Percentiles rank a stretch among this genome's conserved stretches.
Conservation (phyloP, 1,140 invertebrate species). For the Ceratina australensis region DNA sequence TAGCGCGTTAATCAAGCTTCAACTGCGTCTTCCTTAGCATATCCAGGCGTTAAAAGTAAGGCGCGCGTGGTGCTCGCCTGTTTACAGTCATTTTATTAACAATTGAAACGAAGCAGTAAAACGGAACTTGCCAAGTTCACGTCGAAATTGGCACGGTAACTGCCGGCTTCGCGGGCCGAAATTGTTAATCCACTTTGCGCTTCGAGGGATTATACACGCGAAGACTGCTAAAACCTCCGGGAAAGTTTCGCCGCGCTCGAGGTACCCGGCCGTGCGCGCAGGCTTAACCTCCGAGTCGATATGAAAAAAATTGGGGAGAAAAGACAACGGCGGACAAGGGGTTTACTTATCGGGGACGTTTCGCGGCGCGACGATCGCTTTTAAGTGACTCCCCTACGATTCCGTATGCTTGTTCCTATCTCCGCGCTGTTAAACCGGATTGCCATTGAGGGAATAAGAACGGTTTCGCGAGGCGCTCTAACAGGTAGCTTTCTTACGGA, state of each 20-base stretch:
- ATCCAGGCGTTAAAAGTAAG: neutral
- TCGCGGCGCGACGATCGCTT: neutral
- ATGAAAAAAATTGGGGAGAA: neutral
- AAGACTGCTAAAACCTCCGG: neutral
- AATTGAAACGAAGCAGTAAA: conserved; percentile 5
- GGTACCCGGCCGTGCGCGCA: neutral
- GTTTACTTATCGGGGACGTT: neutral
- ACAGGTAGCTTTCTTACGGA: conserved; percentile 42
- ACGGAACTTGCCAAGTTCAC: neutral
- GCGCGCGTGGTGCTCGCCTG: neutral
- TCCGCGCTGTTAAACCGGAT: conserved; percentile 40
- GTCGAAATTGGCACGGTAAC: conserved; percentile 26
- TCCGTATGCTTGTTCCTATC: conserved; percentile 14
- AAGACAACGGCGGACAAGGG: neutral
- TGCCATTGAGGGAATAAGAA: conserved; percentile 32
- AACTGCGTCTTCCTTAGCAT: too few relatives aligned
- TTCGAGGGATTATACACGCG: conserved; percentile 6
- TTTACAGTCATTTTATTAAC: neutral
- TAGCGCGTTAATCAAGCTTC: too few relatives aligned
- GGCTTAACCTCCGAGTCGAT: neutral
- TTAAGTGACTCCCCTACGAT: neutral
- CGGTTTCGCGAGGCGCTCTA: conserved; percentile 10
- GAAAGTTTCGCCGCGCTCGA: conserved; percentile 10
- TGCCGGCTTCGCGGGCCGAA: neutral
- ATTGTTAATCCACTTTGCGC: conserved; percentile 34